Evolutionary conservation across 2,888 invertebrate species (phyloP), one percentile per base, ranked within the genome.

Genomic region (Cephalotes varians): DNA sequence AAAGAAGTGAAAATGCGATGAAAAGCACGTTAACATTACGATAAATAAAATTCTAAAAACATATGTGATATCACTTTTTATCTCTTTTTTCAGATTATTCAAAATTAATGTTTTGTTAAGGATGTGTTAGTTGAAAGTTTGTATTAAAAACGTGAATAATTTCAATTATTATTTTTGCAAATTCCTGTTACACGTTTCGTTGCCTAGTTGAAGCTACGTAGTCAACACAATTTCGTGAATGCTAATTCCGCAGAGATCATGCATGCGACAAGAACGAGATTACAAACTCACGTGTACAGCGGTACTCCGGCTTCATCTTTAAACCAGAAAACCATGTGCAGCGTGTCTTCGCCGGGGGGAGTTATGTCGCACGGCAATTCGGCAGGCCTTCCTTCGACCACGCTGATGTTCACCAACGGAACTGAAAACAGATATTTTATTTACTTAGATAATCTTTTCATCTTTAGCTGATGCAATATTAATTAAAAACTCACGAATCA

Each of bases 301-400:
- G 98, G 98, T 92, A 97, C 97, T 73, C 98, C 98, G 76, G 97
- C 97, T 92, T 98, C 98, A 92, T 98, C 97, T 92, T 97, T 96
- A 95, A 98, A 98, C 98, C 98, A 98, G 95, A 98, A 97, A 86
- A 98, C 98, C 97, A 98, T 98, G 95, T 98, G 97, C 89, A 98
- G 97, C 94, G 97, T 97, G 95, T 98, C 98, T 94, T 97, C 96
- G 91, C 96, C 96, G 51, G 97, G 97, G 65, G 98, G 97, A 86
- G 97, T 96, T 85, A 98, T 97, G 95, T 98, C 97, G 94, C 98
- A 98, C 49, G 98, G 98, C 93, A 98, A 96, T 95, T 97, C 97
- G 84, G 98, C 98, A 94, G 97, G 97, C 95, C 97, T 97, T 76
- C 98, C 98, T 95, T 98, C 98, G 89, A 98, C 98, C 40, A 98